phyloP scores from a whole-genome alignment of 2,888 invertebrate species.

The Epiblema foenella region DNA sequence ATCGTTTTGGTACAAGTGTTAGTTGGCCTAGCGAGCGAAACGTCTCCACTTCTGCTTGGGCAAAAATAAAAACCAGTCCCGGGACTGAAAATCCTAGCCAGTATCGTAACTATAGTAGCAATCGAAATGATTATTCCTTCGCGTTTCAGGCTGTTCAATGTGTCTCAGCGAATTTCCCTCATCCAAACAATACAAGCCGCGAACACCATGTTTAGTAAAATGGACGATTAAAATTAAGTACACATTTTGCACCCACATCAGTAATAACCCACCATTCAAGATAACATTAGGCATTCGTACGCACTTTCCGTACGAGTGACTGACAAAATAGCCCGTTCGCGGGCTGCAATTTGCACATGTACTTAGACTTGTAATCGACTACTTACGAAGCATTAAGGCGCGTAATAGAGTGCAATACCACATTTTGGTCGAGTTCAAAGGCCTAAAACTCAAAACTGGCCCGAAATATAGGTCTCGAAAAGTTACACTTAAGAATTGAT shows the following conservation, averaged over 20 bases:
- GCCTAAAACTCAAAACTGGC: too few relatives aligned
- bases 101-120: too few relatives aligned
- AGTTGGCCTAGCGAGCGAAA: too few relatives aligned
- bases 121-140: not conserved
- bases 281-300: constrained; percentile 39
- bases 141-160: not conserved
- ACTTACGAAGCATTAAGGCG: constrained; percentile 49
- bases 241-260: constrained; percentile 9
- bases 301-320: constrained; percentile 43
- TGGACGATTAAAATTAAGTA: constrained; percentile 20
- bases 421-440: too few relatives aligned
- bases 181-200: constrained; percentile 2
- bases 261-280: constrained; percentile 15
- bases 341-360: constrained; percentile 60
- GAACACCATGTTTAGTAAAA: constrained; percentile 6
- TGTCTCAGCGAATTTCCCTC: not conserved
- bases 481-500: too few relatives aligned
- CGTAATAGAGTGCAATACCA: too few relatives aligned
- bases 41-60: too few relatives aligned
- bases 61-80: too few relatives aligned
- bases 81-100: not conserved
- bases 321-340: constrained; percentile 47
- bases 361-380: constrained; percentile 54
- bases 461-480: too few relatives aligned
- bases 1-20: too few relatives aligned